Evolutionary conservation across 2,797 vertebrate species (phyloP).

Genomic region (Anguilla marmorata): DNA sequence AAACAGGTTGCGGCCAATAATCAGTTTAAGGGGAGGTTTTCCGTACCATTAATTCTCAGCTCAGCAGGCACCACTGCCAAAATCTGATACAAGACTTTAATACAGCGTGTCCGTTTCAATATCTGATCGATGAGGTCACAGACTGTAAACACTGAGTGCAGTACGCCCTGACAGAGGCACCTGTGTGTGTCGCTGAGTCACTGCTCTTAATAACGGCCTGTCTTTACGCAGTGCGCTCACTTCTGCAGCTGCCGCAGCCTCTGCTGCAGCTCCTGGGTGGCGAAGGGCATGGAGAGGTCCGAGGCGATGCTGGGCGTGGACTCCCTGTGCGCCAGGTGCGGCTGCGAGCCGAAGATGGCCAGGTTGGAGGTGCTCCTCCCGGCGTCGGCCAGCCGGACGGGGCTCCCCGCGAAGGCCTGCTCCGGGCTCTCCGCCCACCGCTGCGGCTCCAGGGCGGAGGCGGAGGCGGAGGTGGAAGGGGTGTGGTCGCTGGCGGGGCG

Average conservation of each 20-base stretch:
- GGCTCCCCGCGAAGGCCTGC: slow-evolving; percentile 66
- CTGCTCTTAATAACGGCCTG: not conserved
- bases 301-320: slow-evolving; percentile 94
- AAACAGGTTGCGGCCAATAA: no score
- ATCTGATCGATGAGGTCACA: not conserved
- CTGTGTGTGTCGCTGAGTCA: not conserved
- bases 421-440: slow-evolving; percentile 54
- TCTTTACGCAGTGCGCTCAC: slow-evolving; percentile 62
- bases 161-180: not conserved
- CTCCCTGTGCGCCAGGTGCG: slow-evolving; percentile 80
- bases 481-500: slow-evolving; percentile 46
- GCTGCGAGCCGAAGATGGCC: slow-evolving; percentile 76
- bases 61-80: no score
- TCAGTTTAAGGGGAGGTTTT: no score
- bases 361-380: slow-evolving; percentile 77
- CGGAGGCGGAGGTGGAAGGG: slow-evolving; percentile 49
- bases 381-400: slow-evolving; percentile 61
- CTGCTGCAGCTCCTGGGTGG: slow-evolving; percentile 88
- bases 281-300: slow-evolving; percentile 87
- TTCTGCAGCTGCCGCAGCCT: slow-evolving; percentile 90
- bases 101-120: no score
- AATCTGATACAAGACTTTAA: no score
- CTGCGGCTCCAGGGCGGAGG: slow-evolving; percentile 51
- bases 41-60: no score
- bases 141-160: not conserved